A percentile compares a stretch with the other conserved stretches of the same genome.
These are phyloP conservation scores for Centrocercus urophasianus DNA, from an alignment of 2,113 vertebrate species.

Conservation along the genomic window DNA sequence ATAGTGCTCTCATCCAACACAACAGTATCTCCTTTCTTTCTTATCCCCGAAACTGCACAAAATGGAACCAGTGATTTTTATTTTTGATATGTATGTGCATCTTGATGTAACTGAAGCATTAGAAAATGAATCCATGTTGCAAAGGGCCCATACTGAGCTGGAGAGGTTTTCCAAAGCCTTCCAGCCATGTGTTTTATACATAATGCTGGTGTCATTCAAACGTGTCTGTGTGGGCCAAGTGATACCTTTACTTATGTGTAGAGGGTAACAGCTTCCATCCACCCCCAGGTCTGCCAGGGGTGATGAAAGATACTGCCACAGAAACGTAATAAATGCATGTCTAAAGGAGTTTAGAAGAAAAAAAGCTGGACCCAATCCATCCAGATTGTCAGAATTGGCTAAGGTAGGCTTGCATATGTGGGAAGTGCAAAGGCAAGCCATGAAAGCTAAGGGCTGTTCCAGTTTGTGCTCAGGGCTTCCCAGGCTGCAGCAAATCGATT, in stretches of 20 bases:
- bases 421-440: background rate
- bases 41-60: background rate
- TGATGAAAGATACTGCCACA: background rate
- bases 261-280: background rate
- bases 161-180: background rate
- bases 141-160: background rate
- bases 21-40: background rate
- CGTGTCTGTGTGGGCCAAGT: background rate
- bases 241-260: background rate
- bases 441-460: background rate
- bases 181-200: background rate
- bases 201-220: background rate
- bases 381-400: constrained; percentile 12
- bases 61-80: background rate
- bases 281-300: background rate
- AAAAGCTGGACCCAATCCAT: background rate
- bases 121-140: background rate
- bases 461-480: background rate
- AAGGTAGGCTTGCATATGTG: background rate
- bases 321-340: background rate
- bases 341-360: background rate
- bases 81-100: background rate
- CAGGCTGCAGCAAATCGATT: background rate
- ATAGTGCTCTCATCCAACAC: background rate
- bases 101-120: background rate